Evolutionary conservation across 1,140 invertebrate genomes (phyloP), one percentile per base, ranked within the genome.

Genomic region (Hesperophylax magnus): DNA sequence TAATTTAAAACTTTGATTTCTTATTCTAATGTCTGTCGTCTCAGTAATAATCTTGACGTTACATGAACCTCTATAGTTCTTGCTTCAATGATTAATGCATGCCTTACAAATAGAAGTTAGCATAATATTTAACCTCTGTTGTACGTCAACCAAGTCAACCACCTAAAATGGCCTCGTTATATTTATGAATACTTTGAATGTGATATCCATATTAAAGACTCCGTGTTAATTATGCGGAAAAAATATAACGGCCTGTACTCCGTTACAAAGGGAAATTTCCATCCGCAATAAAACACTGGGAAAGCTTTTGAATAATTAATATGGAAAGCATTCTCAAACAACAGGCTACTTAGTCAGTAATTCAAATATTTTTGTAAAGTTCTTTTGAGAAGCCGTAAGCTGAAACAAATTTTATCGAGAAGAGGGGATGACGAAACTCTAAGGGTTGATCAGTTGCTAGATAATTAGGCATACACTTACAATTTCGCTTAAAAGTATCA

Each of bases 51-150:
- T 39, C 4, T 39, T 39, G 39, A 47, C 39, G 8, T 8, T 39
- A 7, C 34, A 39, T 8, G 1, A 39, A 4, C 39, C 39, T 47
- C 39, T 8, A 47, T 14, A 47, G 39, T 47, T 47, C 39, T 47
- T 47, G 8, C 39, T 0, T 47, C 39, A 14, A 47, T 47, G 39
- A 14, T 47, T 47, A 47, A 47, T 47, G 79, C 82, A 83, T 83
- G 78, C 82, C 82, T 83, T 79, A 81, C 79, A 78, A 76, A 79
- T 79, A 81, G 24, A 47, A 47, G 39, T 47, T 47, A 47, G 39
- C 39, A 47, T 47, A 47, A 31, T 27, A n/a, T 17, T 22, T 53
- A 53, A 54, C 69, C 63, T 47, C 77, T 22, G 31, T 22, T 78
- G 18, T 54, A 47, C 54, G 77, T 78, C 77, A 78, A 78, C 61